Conservation (phyloP, 2,113 vertebrate species). For the Sterrhoptilus dennistouni region DNA sequence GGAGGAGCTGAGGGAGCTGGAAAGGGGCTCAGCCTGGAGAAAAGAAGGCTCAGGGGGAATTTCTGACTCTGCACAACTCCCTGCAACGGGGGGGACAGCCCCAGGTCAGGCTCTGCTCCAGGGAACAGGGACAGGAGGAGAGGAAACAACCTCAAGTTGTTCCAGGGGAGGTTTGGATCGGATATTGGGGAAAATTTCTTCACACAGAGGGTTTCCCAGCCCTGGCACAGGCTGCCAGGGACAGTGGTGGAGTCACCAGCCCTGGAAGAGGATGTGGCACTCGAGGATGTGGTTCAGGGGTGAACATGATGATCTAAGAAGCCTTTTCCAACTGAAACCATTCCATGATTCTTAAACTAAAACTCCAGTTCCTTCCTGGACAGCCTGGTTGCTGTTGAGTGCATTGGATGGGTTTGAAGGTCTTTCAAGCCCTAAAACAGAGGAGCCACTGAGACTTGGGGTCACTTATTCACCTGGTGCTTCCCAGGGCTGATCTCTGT, state of each 20-base stretch:
- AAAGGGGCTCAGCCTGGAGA: background rate
- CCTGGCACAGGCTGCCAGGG: background rate
- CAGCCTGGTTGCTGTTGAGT: background rate
- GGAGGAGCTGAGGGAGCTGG: background rate
- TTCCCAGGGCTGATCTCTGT: background rate
- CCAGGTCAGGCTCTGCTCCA: fast-evolving
- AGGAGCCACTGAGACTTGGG: background rate
- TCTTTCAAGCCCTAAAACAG: background rate
- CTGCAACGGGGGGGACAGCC: background rate
- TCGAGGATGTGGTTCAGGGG: background rate
- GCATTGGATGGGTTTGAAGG: background rate
- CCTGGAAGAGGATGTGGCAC: background rate
- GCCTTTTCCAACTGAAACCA: background rate
- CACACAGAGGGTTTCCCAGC: background rate
- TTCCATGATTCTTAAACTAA: background rate
- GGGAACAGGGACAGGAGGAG: background rate
- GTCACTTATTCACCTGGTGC: background rate
- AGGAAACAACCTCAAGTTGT: fast-evolving
- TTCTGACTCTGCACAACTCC: background rate
- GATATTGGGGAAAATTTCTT: background rate
- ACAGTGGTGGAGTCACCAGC: background rate
- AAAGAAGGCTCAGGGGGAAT: background rate
- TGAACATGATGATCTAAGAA: background rate
- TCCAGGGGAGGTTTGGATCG: background rate
- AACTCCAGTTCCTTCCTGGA: background rate